Evolutionary conservation across 2,113 vertebrate genomes (phyloP).

Genomic region (Callorhinus ursinus): DNA sequence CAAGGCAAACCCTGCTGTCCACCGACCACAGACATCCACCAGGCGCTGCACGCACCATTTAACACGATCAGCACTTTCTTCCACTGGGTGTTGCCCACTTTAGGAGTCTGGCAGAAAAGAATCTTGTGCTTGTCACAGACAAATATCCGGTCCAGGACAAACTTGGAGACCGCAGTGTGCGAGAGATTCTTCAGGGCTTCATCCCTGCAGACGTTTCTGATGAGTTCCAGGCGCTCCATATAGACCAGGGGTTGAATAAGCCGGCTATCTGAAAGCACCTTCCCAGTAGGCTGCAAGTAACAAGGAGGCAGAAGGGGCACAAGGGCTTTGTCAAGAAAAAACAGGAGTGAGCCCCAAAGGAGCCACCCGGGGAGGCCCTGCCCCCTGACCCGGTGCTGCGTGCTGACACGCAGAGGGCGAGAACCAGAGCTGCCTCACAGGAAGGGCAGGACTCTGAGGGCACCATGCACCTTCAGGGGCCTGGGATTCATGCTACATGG

Average conservation of each 20-base stretch:
- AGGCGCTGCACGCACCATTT: conserved; percentile 89
- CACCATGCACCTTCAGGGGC: accelerated
- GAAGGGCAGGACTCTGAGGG: neutral
- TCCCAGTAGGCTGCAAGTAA: conserved; percentile 86
- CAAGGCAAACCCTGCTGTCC: neutral
- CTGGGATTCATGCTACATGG: neutral
- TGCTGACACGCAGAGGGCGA: accelerated
- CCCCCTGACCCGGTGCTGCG: accelerated
- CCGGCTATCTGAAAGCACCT: conserved; percentile 71
- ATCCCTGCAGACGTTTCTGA: conserved; percentile 91
- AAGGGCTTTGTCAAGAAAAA: neutral
- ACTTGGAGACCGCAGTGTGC: conserved; percentile 92
- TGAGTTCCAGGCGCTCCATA: conserved; percentile 88
- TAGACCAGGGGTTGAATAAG: conserved; percentile 87
- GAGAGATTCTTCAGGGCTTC: conserved; percentile 91
- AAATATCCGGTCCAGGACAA: conserved; percentile 98
- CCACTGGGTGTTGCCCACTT: conserved; percentile 99
- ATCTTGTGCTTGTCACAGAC: conserved; percentile 98
- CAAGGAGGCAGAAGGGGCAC: neutral
- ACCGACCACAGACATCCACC: accelerated
- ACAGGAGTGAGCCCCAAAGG: neutral
- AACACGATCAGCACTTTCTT: conserved; percentile 99
- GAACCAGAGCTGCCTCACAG: neutral
- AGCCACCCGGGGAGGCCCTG: accelerated
- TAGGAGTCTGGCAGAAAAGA: conserved; percentile 98